Evolutionary conservation across 2,888 invertebrate genomes (phyloP).

Genomic region (Nebria salina): DNA sequence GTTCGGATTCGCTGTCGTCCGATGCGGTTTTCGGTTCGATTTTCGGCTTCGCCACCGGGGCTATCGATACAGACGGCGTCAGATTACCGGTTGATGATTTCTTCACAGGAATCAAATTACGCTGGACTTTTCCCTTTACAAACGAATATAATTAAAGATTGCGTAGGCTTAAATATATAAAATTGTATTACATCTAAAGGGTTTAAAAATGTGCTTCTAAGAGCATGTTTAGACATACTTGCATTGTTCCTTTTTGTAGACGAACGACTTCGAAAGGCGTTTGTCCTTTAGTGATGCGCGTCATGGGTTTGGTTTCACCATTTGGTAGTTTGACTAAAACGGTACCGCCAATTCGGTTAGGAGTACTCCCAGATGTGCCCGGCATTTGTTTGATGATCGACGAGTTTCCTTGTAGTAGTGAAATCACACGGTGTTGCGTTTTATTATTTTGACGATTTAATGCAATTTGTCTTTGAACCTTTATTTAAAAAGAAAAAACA

Average conservation of each 20-base stretch:
- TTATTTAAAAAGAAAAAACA: constrained; percentile 21
- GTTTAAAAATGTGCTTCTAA: neutral
- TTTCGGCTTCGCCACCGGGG: constrained; percentile 60
- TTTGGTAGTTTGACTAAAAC: constrained; percentile 62
- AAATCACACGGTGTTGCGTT: constrained; percentile 76
- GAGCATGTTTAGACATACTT: constrained; percentile 10
- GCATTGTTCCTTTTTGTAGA: constrained; percentile 56
- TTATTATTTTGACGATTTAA: constrained; percentile 75
- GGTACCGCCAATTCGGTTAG: constrained; percentile 60
- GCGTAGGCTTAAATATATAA: neutral
- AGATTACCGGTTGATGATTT: constrained; percentile 56
- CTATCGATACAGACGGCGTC: constrained; percentile 65
- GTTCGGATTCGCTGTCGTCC: constrained; percentile 49
- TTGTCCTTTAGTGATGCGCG: constrained; percentile 57
- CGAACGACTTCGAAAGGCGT: constrained; percentile 60
- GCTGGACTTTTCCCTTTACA: constrained; percentile 35
- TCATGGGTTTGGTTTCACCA: constrained; percentile 62
- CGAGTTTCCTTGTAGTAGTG: constrained; percentile 76
- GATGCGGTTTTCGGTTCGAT: constrained; percentile 50
- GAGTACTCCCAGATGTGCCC: constrained; percentile 54
- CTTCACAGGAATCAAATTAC: constrained; percentile 49
- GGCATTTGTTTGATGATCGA: constrained; percentile 64
- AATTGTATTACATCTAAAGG: neutral
- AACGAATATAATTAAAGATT: neutral
- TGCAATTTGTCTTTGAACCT: constrained; percentile 80